These are phyloP conservation scores for Melanogrammus aeglefinus DNA, from an alignment of 2,797 vertebrate species.

Conservation along the genomic window DNA sequence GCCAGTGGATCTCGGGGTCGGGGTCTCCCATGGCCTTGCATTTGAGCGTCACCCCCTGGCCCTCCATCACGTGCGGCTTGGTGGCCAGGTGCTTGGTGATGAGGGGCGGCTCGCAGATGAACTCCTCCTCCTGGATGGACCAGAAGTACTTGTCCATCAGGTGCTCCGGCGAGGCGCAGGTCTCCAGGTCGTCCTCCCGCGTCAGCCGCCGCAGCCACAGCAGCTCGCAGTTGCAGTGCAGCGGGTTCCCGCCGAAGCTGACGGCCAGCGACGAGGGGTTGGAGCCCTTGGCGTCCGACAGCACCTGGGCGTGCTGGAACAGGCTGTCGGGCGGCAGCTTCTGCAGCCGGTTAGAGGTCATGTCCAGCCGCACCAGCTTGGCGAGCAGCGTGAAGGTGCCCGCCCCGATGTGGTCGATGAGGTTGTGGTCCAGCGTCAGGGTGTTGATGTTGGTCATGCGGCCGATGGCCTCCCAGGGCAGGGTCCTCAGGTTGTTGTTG, in stretches of 20 bases:
- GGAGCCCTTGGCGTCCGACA: conserved; percentile 71
- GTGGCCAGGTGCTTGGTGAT: conserved; percentile 82
- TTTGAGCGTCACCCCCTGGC: conserved; percentile 85
- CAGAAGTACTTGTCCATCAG: conserved; percentile 92
- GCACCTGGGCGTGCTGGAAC: conserved; percentile 84
- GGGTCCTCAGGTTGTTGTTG: conserved; percentile 87
- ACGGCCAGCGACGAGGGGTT: conserved; percentile 78
- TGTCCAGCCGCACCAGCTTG: conserved; percentile 88
- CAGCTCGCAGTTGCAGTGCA: conserved; percentile 94
- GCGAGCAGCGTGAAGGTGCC: conserved; percentile 89
- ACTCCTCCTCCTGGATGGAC: conserved; percentile 94
- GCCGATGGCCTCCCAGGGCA: conserved; percentile 93
- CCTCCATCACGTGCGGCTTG: conserved; percentile 85
- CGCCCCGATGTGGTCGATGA: conserved; percentile 85
- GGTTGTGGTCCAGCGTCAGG: conserved; percentile 91
- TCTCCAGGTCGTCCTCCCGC: conserved; percentile 87
- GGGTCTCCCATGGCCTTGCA: conserved; percentile 90
- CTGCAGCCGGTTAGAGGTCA: conserved; percentile 92
- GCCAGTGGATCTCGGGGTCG: conserved; percentile 88
- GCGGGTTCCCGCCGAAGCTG: conserved; percentile 90
- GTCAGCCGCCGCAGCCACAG: conserved; percentile 89
- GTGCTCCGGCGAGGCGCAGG: conserved; percentile 88
- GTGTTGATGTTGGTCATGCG: conserved; percentile 92
- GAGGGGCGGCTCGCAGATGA: conserved; percentile 86
- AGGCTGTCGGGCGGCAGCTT: conserved; percentile 88